Conservation (phyloP, 2,113 vertebrate genomes). For the Grantiella picta region DNA sequence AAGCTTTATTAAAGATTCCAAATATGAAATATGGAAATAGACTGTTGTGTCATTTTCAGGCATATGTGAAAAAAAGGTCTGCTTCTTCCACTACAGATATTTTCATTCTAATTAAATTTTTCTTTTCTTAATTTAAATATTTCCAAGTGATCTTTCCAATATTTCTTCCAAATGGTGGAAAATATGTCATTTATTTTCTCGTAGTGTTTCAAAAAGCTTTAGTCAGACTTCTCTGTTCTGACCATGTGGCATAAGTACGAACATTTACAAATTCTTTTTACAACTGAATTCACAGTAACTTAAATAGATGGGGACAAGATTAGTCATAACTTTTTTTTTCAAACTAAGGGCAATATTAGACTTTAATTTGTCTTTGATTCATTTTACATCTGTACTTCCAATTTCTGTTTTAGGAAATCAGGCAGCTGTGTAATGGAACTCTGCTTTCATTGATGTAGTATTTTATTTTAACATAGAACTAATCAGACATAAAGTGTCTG, state of each 20-base stretch:
- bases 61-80: background rate
- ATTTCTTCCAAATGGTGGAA: background rate
- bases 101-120: background rate
- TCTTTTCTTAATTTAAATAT: background rate
- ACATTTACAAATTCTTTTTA: background rate
- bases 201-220: background rate
- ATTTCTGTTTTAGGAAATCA: background rate
- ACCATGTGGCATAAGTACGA: background rate
- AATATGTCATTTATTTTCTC: background rate
- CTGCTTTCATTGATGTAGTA: background rate
- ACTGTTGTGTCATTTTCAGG: background rate
- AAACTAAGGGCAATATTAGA: background rate
- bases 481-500: background rate
- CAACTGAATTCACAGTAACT: background rate
- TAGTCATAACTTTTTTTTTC: background rate
- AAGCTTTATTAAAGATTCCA: background rate
- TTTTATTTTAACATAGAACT: background rate
- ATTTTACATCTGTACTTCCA: background rate
- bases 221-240: background rate
- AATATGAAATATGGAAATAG: background rate
- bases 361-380: background rate
- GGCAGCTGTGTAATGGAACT: background rate
- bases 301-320: background rate
- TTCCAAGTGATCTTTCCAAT: background rate
- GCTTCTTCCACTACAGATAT: background rate